phyloP scores from a whole-genome alignment of 1,140 invertebrate species.

The Tetramorium simillimum region DNA sequence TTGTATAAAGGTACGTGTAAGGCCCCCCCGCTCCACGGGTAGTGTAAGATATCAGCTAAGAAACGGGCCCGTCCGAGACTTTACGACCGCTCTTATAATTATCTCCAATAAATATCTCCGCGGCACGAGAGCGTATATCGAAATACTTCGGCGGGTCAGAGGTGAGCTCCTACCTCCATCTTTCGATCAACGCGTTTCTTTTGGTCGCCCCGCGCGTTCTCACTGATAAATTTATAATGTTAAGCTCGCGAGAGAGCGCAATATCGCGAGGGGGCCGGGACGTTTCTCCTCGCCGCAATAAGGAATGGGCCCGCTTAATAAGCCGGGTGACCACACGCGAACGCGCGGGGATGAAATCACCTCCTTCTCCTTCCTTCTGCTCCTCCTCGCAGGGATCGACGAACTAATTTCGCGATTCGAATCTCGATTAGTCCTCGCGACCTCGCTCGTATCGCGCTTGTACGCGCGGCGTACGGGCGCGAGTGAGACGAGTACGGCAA shows the following conservation, averaged over 20 bases:
- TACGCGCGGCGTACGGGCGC: background rate
- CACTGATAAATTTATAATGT: constrained; percentile 84
- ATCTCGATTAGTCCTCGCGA: constrained; percentile 69
- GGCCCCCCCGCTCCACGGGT: constrained; percentile 51
- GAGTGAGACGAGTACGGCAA: background rate
- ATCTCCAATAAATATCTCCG: constrained; percentile 86
- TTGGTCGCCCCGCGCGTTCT: constrained; percentile 78
- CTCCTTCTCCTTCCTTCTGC: background rate
- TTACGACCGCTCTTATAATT: constrained; percentile 85
- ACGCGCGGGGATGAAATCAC: constrained; percentile 46
- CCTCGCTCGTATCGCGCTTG: constrained; percentile 40
- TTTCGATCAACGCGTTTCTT: constrained; percentile 83
- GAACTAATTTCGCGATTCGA: constrained; percentile 77
- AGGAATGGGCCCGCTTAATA: constrained; percentile 75
- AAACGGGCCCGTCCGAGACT: constrained; percentile 79
- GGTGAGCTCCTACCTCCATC: constrained; percentile 82
- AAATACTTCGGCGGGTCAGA: constrained; percentile 82
- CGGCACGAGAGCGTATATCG: constrained; percentile 83
- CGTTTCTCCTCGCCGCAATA: constrained; percentile 37
- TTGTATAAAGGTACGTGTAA: constrained; percentile 70
- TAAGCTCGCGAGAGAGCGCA: constrained; percentile 60
- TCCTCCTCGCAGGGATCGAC: constrained; percentile 47
- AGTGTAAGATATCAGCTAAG: constrained; percentile 81
- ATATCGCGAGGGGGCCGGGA: constrained; percentile 53
- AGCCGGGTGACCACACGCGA: constrained; percentile 76